Conservation (phyloP, 2,113 vertebrate genomes). For the Gila orcuttii region DNA sequence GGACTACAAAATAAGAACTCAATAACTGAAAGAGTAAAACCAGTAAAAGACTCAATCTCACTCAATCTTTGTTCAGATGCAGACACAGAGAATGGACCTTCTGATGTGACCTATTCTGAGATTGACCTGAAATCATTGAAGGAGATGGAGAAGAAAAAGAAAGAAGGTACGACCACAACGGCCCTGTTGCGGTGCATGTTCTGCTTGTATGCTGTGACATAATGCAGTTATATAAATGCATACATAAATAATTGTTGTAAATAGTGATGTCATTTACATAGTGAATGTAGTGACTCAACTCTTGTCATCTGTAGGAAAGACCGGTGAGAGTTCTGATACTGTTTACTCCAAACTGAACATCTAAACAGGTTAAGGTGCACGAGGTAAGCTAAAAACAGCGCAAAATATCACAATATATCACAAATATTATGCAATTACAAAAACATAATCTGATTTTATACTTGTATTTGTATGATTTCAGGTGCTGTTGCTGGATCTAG, state of each 20-base stretch:
- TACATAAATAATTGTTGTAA: background rate
- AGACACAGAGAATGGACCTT: background rate
- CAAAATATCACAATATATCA: background rate
- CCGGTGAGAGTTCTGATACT: background rate
- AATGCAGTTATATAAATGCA: background rate
- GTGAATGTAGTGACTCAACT: background rate
- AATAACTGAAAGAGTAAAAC: background rate
- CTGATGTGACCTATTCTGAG: conserved; percentile 17
- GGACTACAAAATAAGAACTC: background rate
- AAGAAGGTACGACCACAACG: background rate
- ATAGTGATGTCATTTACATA: too few relatives aligned
- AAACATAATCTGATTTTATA: background rate
- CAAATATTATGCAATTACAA: background rate
- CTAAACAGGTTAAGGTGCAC: background rate
- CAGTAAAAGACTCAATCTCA: background rate
- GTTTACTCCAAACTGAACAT: conserved; percentile 36
- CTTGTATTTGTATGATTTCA: background rate
- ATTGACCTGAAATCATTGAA: conserved; percentile 11
- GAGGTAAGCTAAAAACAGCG: background rate
- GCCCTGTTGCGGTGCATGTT: background rate
- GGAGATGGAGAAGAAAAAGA: background rate
- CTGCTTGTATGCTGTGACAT: background rate
- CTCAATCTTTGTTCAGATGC: background rate
- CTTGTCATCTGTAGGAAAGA: background rate
- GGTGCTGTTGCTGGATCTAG: background rate